Percentiles rank a stretch among this genome's conserved stretches.
Conservation (phyloP, 2,113 vertebrate genomes). For the Clarias batrachus region DNA sequence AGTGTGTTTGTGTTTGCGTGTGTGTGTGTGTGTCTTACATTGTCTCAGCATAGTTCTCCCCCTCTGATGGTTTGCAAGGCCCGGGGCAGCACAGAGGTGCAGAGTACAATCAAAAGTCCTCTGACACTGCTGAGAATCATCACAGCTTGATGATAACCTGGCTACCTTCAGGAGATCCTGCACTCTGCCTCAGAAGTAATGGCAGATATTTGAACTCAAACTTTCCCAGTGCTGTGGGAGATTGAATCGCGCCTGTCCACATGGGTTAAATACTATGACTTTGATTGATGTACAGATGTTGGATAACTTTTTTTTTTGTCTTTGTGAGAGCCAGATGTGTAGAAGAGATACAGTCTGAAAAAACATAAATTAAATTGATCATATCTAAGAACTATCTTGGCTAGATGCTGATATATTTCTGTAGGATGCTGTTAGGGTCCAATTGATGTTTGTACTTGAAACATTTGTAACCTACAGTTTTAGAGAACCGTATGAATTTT, state of each 20-base stretch:
- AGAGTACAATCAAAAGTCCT: constrained; percentile 61
- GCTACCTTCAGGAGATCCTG: constrained; percentile 57
- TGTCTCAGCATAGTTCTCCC: constrained; percentile 44
- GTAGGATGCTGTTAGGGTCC: not conserved
- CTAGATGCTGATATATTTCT: not conserved
- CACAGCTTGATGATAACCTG: constrained; percentile 62
- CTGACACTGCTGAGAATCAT: constrained; percentile 57
- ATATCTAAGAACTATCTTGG: not conserved
- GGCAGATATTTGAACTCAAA: constrained; percentile 29
- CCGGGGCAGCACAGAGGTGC: constrained; percentile 48
- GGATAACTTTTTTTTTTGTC: constrained; percentile 25
- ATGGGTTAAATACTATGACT: constrained; percentile 44
- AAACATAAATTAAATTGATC: too few species aligned
- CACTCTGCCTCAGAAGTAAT: constrained; percentile 15
- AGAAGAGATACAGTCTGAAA: not conserved
- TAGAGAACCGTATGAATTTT: not conserved
- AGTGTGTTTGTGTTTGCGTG: constrained; percentile 25
- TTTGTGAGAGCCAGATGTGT: not conserved
- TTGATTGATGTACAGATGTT: constrained; percentile 48
- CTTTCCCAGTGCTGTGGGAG: constrained; percentile 29
- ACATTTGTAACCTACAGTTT: not conserved
- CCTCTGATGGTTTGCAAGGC: constrained; percentile 47
- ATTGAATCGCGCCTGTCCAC: constrained; percentile 43
- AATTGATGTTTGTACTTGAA: not conserved
- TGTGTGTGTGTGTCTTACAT: constrained; percentile 51